A percentile compares a stretch with the other conserved stretches of the same genome.
These are phyloP conservation scores for Periophthalmus magnuspinnatus DNA, from an alignment of 2,797 vertebrate genomes.

Conservation along the genomic window DNA sequence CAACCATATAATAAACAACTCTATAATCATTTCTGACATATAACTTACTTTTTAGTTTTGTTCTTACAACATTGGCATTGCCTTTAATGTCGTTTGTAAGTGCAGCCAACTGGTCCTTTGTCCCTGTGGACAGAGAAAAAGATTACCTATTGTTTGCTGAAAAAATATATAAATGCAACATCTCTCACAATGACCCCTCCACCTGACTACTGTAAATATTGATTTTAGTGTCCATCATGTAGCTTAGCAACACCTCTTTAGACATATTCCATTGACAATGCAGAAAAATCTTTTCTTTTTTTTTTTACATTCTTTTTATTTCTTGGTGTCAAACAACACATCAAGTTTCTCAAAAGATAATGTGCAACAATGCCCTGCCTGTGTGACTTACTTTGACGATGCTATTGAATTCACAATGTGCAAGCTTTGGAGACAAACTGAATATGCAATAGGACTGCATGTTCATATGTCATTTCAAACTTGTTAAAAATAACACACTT, in stretches of 20 bases:
- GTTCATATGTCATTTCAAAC: neutral
- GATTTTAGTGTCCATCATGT: slow-evolving; percentile 35
- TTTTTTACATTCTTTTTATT: no score
- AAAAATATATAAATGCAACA: slow-evolving; percentile 7
- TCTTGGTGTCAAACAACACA: slow-evolving; percentile 4
- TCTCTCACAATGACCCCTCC: slow-evolving; percentile 16
- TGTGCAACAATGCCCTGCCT: neutral
- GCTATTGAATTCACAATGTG: neutral
- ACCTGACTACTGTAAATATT: slow-evolving; percentile 47
- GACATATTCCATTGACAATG: slow-evolving; percentile 20
- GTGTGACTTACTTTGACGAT: no score
- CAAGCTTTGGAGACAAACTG: neutral
- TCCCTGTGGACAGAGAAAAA: slow-evolving; percentile 71
- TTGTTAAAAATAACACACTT: slow-evolving; percentile 55
- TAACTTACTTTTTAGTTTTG: slow-evolving; percentile 88
- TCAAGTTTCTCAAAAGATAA: slow-evolving; percentile 22
- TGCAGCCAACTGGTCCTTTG: slow-evolving; percentile 88
- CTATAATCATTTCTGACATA: neutral
- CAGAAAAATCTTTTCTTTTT: no score
- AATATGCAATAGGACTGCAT: neutral
- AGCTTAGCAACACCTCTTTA: slow-evolving; percentile 43
- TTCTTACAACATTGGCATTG: slow-evolving; percentile 84
- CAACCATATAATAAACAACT: neutral
- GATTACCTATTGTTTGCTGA: slow-evolving; percentile 23
- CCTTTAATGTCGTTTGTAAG: slow-evolving; percentile 91